Evolutionary conservation across 92 coral and sea anemone species (phyloP), one percentile per base, ranked within the genome.

Genomic region (Pocillopora meandrina): DNA sequence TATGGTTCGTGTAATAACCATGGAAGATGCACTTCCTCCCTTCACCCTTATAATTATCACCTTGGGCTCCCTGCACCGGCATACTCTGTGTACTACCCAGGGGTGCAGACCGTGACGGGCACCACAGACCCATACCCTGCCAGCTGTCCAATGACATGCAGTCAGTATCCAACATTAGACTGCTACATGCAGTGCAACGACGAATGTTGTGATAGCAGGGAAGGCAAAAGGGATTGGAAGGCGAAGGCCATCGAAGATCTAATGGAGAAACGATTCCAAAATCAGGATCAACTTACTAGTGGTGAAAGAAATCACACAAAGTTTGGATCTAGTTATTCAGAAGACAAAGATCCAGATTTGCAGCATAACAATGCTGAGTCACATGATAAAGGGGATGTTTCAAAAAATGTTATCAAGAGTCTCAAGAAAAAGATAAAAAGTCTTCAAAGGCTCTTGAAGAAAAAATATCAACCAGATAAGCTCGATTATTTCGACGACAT

Each of bases 181-280:
- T 84, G 88, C 73, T 84, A 75, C 56, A 84, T 61, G 88, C 88
- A 84, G 16, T 84, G 88, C 71, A 76, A 67, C n/a, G 88, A 84
- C 63, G 88, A 84, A 35, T 84, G 88, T 52, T 84, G 88, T 34
- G 73, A 75, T 2, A 69, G 31, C 67, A 76, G 82, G 26, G 52
- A 69, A 3, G 82, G 82, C 3, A 67, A 67, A 57, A 58, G 88
- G 19, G 70, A 75, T 55, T 19, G 52, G 88, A 76, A 17, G 64
- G 66, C 75, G 10, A 68, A 34, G 23, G 76, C 79, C 16, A 13
- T 61, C 2, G 42, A 35, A 72, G 26, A 61, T 21, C 52, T 42
- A 7, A 42, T 36, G n/a, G 59, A 35, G 20, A 47, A 82, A 59
- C 61, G 61, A 65, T n/a, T 72, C 18, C 31, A 60, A 71, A 71